Evolutionary conservation across 2,113 vertebrate species (phyloP).

Genomic region (Hypomesus transpacificus): DNA sequence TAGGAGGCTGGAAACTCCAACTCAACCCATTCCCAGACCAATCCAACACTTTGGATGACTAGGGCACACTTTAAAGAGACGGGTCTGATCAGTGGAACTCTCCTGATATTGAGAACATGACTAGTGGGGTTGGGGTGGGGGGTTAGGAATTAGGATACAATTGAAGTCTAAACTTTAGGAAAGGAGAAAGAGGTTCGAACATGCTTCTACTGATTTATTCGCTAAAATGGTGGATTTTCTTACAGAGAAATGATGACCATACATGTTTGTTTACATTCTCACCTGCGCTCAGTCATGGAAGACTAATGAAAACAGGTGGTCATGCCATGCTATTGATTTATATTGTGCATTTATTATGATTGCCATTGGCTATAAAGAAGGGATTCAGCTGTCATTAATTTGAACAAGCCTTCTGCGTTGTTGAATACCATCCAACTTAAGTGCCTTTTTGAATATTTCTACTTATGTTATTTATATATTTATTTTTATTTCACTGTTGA

Average conservation of each 20-base stretch:
- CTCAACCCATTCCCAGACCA: no score
- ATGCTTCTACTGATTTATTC: no score
- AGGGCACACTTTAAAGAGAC: no score
- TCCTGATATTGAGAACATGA: neutral
- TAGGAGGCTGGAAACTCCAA: no score
- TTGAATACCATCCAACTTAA: slow-evolving; percentile 51
- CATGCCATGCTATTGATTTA: slow-evolving; percentile 19
- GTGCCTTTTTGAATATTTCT: slow-evolving; percentile 67
- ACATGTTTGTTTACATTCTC: slow-evolving; percentile 40
- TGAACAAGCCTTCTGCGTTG: slow-evolving; percentile 45
- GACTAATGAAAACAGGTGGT: slow-evolving; percentile 11
- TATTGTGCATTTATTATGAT: neutral
- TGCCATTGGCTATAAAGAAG: neutral
- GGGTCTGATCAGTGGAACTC: no score
- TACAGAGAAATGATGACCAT: neutral
- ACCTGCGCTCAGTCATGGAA: slow-evolving; percentile 19
- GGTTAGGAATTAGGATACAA: neutral
- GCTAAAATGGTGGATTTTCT: slow-evolving; percentile 14
- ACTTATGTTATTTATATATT: slow-evolving; percentile 35
- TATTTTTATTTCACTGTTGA: slow-evolving; percentile 25
- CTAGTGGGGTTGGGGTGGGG: neutral
- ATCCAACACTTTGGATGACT: no score
- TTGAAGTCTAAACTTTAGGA: slow-evolving; percentile 2
- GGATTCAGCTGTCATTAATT: slow-evolving; percentile 15
- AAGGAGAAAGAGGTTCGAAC: no score